These are phyloP conservation scores for Tetheella fluctuosa DNA, from an alignment of 2,888 invertebrate genomes.

Conservation along the genomic window DNA sequence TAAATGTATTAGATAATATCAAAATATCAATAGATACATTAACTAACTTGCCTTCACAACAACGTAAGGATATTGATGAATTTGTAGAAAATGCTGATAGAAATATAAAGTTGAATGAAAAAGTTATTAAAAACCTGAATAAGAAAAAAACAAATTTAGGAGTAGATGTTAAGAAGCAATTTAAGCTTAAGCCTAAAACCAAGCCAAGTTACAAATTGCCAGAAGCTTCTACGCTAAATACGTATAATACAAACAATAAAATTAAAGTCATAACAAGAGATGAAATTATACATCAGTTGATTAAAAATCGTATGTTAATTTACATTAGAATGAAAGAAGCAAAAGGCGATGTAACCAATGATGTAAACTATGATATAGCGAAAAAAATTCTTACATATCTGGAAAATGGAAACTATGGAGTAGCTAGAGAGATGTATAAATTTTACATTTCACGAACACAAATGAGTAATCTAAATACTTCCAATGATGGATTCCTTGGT, in stretches of 20 bases:
- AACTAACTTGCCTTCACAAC: slow-evolving; percentile 37
- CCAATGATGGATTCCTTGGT: slow-evolving; percentile 22
- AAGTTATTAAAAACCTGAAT: slow-evolving; percentile 43
- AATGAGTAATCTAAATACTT: slow-evolving; percentile 16
- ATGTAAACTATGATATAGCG: slow-evolving; percentile 63
- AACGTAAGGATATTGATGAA: slow-evolving; percentile 45
- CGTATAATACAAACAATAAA: slow-evolving; percentile 21
- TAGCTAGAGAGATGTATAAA: slow-evolving; percentile 68
- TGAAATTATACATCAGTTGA: slow-evolving; percentile 66
- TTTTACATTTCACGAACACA: slow-evolving; percentile 50
- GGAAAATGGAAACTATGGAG: slow-evolving; percentile 53
- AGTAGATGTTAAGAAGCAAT: slow-evolving; percentile 12
- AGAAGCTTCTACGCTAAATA: slow-evolving; percentile 10
- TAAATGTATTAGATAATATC: slow-evolving; percentile 49
- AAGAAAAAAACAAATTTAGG: slow-evolving; percentile 17
- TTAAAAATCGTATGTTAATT: slow-evolving; percentile 59
- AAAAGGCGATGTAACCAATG: slow-evolving; percentile 38
- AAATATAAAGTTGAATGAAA: slow-evolving; percentile 52
- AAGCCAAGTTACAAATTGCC: slow-evolving; percentile 14
- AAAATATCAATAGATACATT: slow-evolving; percentile 35
- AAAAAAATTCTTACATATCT: slow-evolving; percentile 57
- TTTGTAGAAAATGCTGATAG: slow-evolving; percentile 52
- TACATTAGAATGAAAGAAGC: slow-evolving; percentile 59
- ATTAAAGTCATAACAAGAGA: slow-evolving; percentile 55
- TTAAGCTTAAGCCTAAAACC: slow-evolving; percentile 12